Base-by-base conservation (phyloP, 1,140 invertebrate genomes). In the Trialeurodes vaporariorum region DNA sequence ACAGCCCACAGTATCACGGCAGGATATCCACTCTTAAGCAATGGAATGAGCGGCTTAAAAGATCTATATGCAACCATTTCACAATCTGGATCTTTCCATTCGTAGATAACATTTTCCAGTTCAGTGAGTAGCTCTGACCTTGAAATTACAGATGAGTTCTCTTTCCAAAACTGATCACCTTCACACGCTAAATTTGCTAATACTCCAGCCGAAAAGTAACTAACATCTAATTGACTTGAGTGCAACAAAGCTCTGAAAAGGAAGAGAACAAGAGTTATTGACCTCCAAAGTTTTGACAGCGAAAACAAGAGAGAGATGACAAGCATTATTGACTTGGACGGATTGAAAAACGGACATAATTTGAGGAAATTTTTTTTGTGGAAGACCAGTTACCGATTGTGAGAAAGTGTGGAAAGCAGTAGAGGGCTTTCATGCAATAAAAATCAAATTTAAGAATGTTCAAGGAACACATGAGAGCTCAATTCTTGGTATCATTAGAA, bases 21-120 rank as follows among this genome's bases (percentile, higher is more conserved):
- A 67, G 84, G 82, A 66, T 85, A 82, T 23, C 79, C 76, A 67
- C 83, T 83, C 34, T 77, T 74, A 26, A 92, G 75, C 26, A 92
- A 76, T 1, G 87, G 85, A 70, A 90, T 86, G 77, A 92, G 92
- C 49, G 90, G 90, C 69, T 84, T 84, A 75, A 92, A 92, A 59
- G 88, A 92, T 71, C 89, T 81, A 76, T 92, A 92, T 13, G 90
- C 89, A 22, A 92, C 90, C 90, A 92, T 92, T 76, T 92, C 89
- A 61, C 83, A 83, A 61, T 87, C 83, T 0, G 89, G 89, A 24
- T 86, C 83, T 71, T 86, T 80, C 89, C 90, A 92, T 65, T 81
- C 79, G 1, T 81, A 76, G 0, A 92, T 86, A 27, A 85, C 85
- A 64, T 78, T 74, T 25, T 82, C 81, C 78, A 87, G 75, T 75